Evolutionary conservation across 2,113 vertebrate species (phyloP), one percentile per base, ranked within the genome.

Genomic region (Aegotheles bennettii): DNA sequence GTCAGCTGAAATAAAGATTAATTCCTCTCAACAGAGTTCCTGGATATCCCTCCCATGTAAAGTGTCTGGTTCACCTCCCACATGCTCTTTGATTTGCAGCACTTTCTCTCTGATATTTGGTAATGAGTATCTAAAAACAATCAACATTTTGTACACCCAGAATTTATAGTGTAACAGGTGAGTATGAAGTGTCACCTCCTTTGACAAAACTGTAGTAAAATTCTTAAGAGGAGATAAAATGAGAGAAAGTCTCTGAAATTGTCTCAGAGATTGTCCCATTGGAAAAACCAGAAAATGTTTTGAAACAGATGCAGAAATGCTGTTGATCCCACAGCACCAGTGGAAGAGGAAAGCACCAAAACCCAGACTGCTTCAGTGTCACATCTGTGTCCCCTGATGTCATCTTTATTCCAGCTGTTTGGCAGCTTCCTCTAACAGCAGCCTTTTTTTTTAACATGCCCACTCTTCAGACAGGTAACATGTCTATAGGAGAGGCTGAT

Each of bases 381-480:
- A 40, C 31, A 28, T 7, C 12, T 18, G 9, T 69, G 64, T 40
- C 6, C 24, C 28, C 43, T 12, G 16, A 21, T 10, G 14, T 6
- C 57, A 61, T 10, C 29, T 64, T 64, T 29, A 40, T 9, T 50
- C 47, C 45, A 65, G 45, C 6, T 67, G 16, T 51, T 42, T 64
- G 25, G 26, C 42, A 79, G 40, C 25, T 71, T 14, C 26, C 36
- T 57, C 33, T 60, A 59, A 29, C 5, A 74, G 33, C 14, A 74
- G 25, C 8, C 17, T n/a, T 54, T 42, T 6, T n/a, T 36, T 60
- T 48, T 19, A 51, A 25, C 18, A 12, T 6, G 20, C 13, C 5
- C 2, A 0, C 9, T 7, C 13, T 54, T 31, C 25, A 71, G 21
- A 17, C 0, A 64, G 35, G 17, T 9, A 40, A 53, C 7, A n/a